phyloP scores from a whole-genome alignment of 2,797 vertebrate species.

The Nannoperca australis region DNA sequence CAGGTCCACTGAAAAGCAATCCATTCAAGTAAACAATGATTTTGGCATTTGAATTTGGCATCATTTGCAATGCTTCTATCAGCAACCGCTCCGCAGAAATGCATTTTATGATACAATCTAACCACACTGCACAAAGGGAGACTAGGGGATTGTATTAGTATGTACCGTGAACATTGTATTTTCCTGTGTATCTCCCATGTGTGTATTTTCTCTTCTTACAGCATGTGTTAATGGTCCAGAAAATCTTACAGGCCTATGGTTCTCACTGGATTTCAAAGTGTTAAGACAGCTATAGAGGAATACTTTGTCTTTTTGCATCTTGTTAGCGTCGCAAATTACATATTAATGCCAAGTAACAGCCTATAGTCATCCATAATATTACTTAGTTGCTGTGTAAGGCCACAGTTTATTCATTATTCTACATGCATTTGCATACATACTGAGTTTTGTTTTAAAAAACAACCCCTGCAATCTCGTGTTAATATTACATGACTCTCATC shows the following conservation, averaged over 20 bases:
- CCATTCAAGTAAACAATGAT: conserved; percentile 71
- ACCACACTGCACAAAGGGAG: conserved; percentile 44
- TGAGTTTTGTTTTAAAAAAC: neutral
- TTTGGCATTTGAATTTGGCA: conserved; percentile 36
- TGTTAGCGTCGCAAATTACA: conserved; percentile 1
- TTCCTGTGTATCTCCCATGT: conserved; percentile 24
- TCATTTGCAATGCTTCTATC: conserved; percentile 42
- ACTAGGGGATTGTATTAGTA: conserved; percentile 33
- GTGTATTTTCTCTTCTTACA: conserved; percentile 42
- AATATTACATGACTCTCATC: neutral
- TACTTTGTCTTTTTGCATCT: neutral
- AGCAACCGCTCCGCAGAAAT: conserved; percentile 50
- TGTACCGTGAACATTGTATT: conserved; percentile 39
- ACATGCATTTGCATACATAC: neutral
- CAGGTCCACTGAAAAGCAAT: conserved; percentile 62
- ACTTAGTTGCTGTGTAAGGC: neutral
- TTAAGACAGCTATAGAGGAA: neutral
- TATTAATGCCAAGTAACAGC: neutral
- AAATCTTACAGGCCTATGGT: conserved; percentile 6
- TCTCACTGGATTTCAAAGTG: conserved; percentile 17
- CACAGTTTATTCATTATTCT: neutral
- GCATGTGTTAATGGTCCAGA: conserved; percentile 11
- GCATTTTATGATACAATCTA: conserved; percentile 66
- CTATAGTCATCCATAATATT: neutral
- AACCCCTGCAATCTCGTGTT: neutral